Evolutionary conservation across 2,113 vertebrate species (phyloP).

Genomic region (Vimba vimba): DNA sequence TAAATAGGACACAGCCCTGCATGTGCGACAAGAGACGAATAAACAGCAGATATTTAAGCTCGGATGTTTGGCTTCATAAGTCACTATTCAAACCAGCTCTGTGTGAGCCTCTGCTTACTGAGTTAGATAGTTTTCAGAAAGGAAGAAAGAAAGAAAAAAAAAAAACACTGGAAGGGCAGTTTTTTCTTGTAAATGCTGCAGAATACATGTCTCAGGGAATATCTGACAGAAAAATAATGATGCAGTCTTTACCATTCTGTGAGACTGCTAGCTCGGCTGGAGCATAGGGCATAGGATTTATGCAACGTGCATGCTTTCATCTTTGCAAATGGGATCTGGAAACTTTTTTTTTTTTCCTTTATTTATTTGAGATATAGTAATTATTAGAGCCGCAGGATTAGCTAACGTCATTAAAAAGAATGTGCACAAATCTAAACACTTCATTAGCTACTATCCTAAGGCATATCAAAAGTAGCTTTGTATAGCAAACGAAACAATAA

Average conservation of each 20-base stretch:
- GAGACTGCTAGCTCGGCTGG: background rate
- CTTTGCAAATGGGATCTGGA: background rate
- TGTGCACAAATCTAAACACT: background rate
- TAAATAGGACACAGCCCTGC: constrained; percentile 52
- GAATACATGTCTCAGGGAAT: background rate
- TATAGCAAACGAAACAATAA: background rate
- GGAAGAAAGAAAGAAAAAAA: background rate
- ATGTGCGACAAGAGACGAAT: constrained; percentile 50
- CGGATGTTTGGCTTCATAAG: constrained; percentile 23
- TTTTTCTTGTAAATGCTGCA: background rate
- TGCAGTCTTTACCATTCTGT: background rate
- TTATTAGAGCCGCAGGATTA: background rate
- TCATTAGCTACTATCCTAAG: background rate
- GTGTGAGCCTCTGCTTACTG: background rate
- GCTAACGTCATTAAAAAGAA: background rate
- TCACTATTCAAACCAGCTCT: background rate
- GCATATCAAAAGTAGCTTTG: background rate
- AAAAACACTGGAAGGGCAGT: background rate
- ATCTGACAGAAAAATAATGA: constrained; percentile 9
- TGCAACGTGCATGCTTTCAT: background rate
- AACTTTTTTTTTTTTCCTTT: too few species aligned
- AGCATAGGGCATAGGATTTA: background rate
- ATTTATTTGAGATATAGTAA: too few species aligned
- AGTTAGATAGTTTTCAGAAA: constrained; percentile 10
- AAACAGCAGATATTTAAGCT: constrained; percentile 30